Base-by-base conservation (phyloP, 2,113 vertebrate genomes). In the Perca schrenkii region DNA sequence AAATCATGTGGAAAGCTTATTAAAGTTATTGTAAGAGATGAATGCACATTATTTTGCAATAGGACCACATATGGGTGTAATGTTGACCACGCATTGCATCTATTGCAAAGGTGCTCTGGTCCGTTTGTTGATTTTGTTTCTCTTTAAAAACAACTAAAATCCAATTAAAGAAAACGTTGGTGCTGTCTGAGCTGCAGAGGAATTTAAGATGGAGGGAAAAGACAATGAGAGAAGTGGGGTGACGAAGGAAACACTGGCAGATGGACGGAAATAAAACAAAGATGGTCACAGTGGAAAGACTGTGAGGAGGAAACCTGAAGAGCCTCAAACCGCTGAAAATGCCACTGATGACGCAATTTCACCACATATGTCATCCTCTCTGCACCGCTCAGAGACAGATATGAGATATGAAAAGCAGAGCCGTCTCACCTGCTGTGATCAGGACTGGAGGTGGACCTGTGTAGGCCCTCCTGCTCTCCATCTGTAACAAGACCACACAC, bases 381-480 rank as follows among this genome's bases (percentile, higher is more conserved):
- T 52, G 0, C 22, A 1, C 7, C 4, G 4, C 61, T 67, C 21
- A 56, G 14, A 76, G 64, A 8, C 57, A 65, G 12, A 25, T 11
- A 61, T 66, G 50, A 65, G 12, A 25, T 11, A 61, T 66, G 50
- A 77, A 22, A 13, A 50, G 31, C 49, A 71, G 17, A 79, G 47
- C 1, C 0, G 21, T 67, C 83, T 88, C 62, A 96, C 96, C 95
- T 96, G 94, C 91, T 91, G 85, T 93, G 92, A 85, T 95, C 91
- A 0, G 95, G 94, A 71, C 95, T 95, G 66, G 95, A 95, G 25
- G 93, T 91, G 58, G 94, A 96, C 80, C 94, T 92, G 80, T 82
- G 86, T 25, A 95, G 84, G 34, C 88, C 77, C 10, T 95, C 92
- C 74, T 91, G 92, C n/a, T 95, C 93, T 6, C 87, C 89, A 52